phyloP scores from a whole-genome alignment of 2,113 vertebrate species.

The Stomatorhinus ivindoensis region DNA sequence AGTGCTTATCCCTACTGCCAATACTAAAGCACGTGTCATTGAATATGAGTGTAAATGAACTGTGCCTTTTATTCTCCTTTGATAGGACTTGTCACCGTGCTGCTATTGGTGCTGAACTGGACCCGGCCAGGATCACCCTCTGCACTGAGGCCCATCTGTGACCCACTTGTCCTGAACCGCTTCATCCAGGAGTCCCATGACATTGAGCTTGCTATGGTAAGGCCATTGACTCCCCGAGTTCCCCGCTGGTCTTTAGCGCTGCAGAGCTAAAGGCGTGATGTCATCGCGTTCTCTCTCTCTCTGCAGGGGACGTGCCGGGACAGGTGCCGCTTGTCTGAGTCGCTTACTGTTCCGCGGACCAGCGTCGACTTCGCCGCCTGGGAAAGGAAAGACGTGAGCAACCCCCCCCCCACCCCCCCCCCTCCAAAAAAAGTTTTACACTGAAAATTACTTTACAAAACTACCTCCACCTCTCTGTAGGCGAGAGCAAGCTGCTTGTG shows the following conservation, averaged over 20 bases:
- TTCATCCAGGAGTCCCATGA: conserved; percentile 55
- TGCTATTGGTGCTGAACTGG: conserved; percentile 39
- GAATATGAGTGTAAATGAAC: not conserved
- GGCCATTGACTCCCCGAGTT: not conserved
- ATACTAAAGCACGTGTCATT: not conserved
- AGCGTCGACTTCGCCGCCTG: conserved; percentile 29
- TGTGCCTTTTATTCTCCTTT: not conserved
- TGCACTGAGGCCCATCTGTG: conserved; percentile 47
- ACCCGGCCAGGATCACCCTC: conserved; percentile 25
- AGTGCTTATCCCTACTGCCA: not conserved
- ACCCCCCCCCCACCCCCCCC: not conserved
- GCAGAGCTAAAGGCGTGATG: not conserved
- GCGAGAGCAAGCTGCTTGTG: too few relatives aligned
- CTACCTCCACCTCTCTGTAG: too few relatives aligned
- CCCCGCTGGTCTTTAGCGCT: not conserved
- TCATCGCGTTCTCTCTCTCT: not conserved
- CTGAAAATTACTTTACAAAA: too few relatives aligned
- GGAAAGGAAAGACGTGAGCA: conserved; percentile 27
- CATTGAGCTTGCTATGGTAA: conserved; percentile 47
- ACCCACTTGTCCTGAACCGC: conserved; percentile 49
- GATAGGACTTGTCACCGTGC: conserved; percentile 37
- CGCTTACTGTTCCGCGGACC: conserved; percentile 20
- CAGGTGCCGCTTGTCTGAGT: conserved; percentile 13
- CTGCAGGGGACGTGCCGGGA: conserved; percentile 20
- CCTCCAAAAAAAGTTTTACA: too few relatives aligned